Conservation (phyloP, 2,797 vertebrate species). For the Tenualosa ilisha region DNA sequence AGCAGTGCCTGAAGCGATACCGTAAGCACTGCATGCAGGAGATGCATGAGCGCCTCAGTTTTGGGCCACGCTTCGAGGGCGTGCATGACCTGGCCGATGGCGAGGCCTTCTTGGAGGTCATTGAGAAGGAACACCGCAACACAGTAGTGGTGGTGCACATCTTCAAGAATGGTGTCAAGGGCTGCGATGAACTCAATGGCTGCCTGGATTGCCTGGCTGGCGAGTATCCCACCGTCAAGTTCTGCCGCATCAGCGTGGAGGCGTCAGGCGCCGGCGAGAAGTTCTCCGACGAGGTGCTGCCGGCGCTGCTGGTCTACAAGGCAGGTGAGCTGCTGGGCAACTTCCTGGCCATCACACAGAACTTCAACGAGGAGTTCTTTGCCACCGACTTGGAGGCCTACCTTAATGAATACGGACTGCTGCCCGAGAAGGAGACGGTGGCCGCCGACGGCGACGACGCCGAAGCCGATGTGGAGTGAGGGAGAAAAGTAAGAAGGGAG, state of each 20-base stretch:
- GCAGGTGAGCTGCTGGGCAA: conserved; percentile 93
- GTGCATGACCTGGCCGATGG: conserved; percentile 87
- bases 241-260: conserved; percentile 92
- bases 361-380: conserved; percentile 90
- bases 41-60: conserved; percentile 94
- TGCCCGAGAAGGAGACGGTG: conserved; percentile 86
- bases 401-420: conserved; percentile 92
- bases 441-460: conserved; percentile 69
- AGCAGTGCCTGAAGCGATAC: conserved; percentile 87
- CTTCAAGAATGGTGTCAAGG: conserved; percentile 84
- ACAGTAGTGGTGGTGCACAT: conserved; percentile 92
- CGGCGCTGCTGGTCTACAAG: conserved; percentile 91
- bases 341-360: conserved; percentile 86
- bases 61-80: conserved; percentile 87
- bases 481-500: background rate
- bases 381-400: conserved; percentile 93
- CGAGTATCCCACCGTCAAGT: conserved; percentile 88
- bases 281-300: conserved; percentile 88
- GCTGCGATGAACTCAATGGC: conserved; percentile 87
- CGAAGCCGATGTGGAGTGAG: conserved; percentile 70
- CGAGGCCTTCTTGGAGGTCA: conserved; percentile 84
- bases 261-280: conserved; percentile 86
- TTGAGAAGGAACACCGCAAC: conserved; percentile 89
- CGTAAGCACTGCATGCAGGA: conserved; percentile 95
- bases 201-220: conserved; percentile 86